Evolutionary conservation across 1,140 invertebrate genomes (phyloP).

Genomic region (Batillaria attramentaria): DNA sequence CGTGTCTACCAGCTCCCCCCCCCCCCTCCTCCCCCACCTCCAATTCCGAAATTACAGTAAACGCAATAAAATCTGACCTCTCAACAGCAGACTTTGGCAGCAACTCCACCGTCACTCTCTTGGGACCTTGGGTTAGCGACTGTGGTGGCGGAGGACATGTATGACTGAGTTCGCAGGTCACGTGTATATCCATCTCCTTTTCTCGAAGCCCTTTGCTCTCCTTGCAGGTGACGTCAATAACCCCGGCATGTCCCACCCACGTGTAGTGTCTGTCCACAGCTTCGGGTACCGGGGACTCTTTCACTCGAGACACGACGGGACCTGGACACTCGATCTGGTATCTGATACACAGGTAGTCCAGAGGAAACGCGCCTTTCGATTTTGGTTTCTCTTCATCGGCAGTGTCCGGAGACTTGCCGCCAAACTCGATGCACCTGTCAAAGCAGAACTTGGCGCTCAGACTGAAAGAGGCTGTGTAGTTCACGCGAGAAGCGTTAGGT

Average conservation of each 20-base stretch:
- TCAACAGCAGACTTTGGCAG: constrained; percentile 34
- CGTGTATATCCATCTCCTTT: background rate
- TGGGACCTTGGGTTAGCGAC: background rate
- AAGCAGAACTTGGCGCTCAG: constrained; percentile 37
- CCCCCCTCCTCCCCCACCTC: too few relatives aligned
- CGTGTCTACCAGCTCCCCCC: too few relatives aligned
- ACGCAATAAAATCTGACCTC: constrained; percentile 31
- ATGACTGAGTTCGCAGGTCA: constrained; percentile 15
- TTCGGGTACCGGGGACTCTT: background rate
- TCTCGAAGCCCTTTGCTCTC: background rate
- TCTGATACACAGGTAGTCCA: constrained; percentile 46
- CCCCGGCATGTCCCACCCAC: constrained; percentile 16
- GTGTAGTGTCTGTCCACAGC: constrained; percentile 17
- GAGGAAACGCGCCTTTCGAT: constrained; percentile 7
- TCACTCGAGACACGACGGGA: background rate
- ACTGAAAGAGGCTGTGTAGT: constrained; percentile 34
- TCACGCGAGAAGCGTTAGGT: constrained; percentile 14
- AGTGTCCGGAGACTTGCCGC: constrained; percentile 17
- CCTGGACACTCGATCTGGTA: background rate
- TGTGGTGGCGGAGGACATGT: constrained; percentile 9
- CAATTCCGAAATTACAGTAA: too few relatives aligned
- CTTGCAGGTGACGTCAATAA: constrained; percentile 4
- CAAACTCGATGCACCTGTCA: constrained; percentile 41
- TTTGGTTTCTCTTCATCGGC: background rate
- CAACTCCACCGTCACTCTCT: constrained; percentile 12